phyloP scores from a whole-genome alignment of 2,113 vertebrate species.

The Leucoraja erinaceus region DNA sequence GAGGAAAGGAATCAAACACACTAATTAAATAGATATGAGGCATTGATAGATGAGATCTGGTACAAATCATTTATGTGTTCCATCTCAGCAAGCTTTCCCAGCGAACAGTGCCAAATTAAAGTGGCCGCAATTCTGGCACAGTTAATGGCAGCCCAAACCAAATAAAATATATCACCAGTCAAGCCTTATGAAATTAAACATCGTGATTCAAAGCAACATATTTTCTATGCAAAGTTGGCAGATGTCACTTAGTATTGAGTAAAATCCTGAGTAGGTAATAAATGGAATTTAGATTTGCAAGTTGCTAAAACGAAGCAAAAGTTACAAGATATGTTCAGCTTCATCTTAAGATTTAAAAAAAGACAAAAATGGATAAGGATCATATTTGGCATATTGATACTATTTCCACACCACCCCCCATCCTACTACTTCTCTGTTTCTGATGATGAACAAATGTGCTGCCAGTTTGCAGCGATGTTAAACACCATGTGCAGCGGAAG shows the following conservation, averaged over 20 bases:
- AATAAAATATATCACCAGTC: background rate
- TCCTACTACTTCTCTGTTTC: background rate
- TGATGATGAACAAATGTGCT: background rate
- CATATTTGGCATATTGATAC: background rate
- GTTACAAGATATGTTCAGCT: background rate
- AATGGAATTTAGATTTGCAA: background rate
- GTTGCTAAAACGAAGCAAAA: background rate
- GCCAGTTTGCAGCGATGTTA: background rate
- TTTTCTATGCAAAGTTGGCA: background rate
- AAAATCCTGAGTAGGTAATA: background rate
- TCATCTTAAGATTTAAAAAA: background rate
- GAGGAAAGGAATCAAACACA: background rate
- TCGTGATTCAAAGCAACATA: background rate
- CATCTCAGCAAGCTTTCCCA: background rate
- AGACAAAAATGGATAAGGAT: background rate
- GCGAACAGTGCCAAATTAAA: background rate
- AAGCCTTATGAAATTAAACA: background rate
- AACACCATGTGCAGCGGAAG: background rate
- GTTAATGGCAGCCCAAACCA: background rate
- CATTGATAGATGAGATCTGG: conserved; percentile 8
- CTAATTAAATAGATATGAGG: conserved; percentile 15
- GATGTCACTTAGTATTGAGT: background rate
- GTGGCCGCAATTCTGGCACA: background rate
- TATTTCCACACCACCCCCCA: background rate
- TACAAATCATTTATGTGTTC: background rate